Conservation (phyloP, 2,113 vertebrate species). For the Empidonax traillii region DNA sequence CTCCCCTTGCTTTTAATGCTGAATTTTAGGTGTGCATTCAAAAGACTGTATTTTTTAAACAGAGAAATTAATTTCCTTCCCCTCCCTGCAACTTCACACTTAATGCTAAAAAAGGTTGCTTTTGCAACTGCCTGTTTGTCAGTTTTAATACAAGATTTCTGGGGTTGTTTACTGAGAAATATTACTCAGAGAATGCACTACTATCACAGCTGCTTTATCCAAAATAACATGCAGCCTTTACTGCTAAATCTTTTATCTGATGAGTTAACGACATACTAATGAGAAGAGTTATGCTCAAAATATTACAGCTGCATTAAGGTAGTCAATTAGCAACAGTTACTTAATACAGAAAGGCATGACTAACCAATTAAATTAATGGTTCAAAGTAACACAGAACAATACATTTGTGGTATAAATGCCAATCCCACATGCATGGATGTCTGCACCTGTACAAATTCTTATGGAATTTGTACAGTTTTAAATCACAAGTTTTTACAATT, state of each 20-base stretch:
- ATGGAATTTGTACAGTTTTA: background rate
- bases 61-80: conserved; percentile 22
- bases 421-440: background rate
- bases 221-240: background rate
- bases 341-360: conserved; percentile 44
- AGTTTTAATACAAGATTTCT: background rate
- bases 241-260: conserved; percentile 18
- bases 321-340: conserved; percentile 53
- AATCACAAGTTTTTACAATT: background rate
- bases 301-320: conserved; percentile 39
- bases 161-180: conserved; percentile 22
- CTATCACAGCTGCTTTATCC: background rate
- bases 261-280: conserved; percentile 49
- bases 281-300: conserved; percentile 37
- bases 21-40: conserved; percentile 34
- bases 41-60: conserved; percentile 30
- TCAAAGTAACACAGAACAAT: conserved; percentile 28
- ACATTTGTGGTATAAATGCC: conserved; percentile 6
- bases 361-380: conserved; percentile 39
- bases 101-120: background rate
- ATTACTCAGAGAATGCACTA: background rate
- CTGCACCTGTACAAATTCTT: conserved; percentile 28
- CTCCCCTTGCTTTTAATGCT: conserved; percentile 22
- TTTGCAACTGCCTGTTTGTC: conserved; percentile 2
- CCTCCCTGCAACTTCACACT: background rate